Base-by-base conservation (phyloP, 37 sponge, comb jelly and placozoan species). In the Oscarella lobularis region DNA sequence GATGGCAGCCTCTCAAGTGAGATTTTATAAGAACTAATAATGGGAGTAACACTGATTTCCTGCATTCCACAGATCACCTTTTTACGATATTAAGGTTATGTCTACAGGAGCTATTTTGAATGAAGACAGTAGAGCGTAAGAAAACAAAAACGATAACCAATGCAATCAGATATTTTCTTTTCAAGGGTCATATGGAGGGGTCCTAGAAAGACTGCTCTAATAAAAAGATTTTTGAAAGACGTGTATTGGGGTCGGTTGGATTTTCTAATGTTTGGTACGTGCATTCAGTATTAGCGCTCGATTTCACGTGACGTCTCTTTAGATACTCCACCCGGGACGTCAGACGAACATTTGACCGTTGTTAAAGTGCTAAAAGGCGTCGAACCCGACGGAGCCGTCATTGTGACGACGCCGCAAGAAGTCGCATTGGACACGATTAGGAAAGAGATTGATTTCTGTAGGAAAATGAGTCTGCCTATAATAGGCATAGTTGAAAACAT, bases 161-260 rank as follows among this genome's bases (percentile, higher is more conserved):
- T 68, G n/a, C n/a, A 31, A 68, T 34, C 6, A n/a, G 71, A 68
- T n/a, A 68, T n/a, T 32, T 73, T 36, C 72, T 73, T 38, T 68
- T n/a, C 14, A 36, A 85, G 87, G 14, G 83, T 94, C 60, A 83
- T 89, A 33, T 94, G 95, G 95, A 87, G 95, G 74, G 95, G 95
- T 35, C 95, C 95, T 5, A 75, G 95, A 33, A 94, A 94, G 75
- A 87, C 95, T 66, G 77, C 75, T 82, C 72, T 94, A 35, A 85
- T 94, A 67, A 94, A 87, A 74, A 75, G 85, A 30, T 94, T 94
- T 69, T 33, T 89, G 30, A 94, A 94, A 74, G 95, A 94, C 67
- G 83, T 85, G 3, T 94, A 89, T 73, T 94, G 90, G 90, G 95
- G 95, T 37, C 69, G 95, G 40, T 41, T 94, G 55, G 95, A 94